Evolutionary conservation across 2,888 invertebrate genomes (phyloP), one percentile per base, ranked within the genome.

Genomic region (Xanthia togata): DNA sequence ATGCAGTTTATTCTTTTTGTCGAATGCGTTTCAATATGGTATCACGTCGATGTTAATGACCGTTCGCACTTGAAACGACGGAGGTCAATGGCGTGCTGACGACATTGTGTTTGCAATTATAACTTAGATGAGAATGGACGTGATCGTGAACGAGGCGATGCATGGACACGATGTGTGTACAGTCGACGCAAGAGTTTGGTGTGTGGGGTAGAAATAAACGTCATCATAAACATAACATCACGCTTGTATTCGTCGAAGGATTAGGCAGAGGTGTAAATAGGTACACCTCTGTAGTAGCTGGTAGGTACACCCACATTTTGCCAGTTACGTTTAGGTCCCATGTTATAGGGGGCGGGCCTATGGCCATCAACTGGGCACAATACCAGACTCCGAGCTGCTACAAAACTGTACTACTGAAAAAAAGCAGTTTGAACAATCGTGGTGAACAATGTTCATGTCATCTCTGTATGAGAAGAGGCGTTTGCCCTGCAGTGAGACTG

Each of bases 11-110:
- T 80, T 84, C 47, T 71, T 79, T 78, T 84, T 78, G 74, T 53
- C 69, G 71, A 78, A 84, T 86, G 79, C 77, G 81, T 87, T 87
- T 88, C 81, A 88, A 86, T 87, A 89, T 89, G 87, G 87, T 87
- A 84, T 85, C 84, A 81, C 71, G 71, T 63, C 74, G 87, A 88
- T 91, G 93, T 80, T 90, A 93, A 93, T 85, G 96, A 96, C 95
- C 96, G 90, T 87, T 88, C 88, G 96, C 91, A 93, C 96, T 96
- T 96, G 95, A 95, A 90, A 89, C 84, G 84, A 79, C 81, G 83
- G 93, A 95, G 96, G 96, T 96, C 96, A 94, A 90, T 94, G 94
- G 90, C 94, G 92, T 79, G 82, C 87, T 93, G 93, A 93, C 93
- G 94, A 90, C 93, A 92, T 91, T 91, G 89, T 92, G 90, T 90